Evolutionary conservation across 2,888 invertebrate species (phyloP).

Genomic region (Deroplatys truncata): DNA sequence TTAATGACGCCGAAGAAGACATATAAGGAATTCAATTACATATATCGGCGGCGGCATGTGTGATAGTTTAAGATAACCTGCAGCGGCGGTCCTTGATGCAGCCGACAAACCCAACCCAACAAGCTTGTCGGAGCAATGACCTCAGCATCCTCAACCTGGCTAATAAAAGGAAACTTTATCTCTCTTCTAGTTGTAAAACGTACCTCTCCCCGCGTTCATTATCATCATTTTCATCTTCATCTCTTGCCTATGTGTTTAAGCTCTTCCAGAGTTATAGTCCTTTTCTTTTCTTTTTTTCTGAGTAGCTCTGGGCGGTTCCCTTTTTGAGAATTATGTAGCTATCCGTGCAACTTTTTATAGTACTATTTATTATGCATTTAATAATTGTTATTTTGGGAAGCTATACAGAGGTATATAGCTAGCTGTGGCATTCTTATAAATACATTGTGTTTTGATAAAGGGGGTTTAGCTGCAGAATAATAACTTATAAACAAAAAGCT

Average conservation of each 20-base stretch:
- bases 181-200: not conserved
- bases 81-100: not conserved
- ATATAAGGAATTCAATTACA: not conserved
- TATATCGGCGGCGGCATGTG: not conserved
- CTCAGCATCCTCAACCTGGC: not conserved
- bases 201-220: constrained; percentile 4
- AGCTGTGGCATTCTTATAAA: not conserved
- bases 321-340: not conserved
- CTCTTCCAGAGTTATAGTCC: not conserved
- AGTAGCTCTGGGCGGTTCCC: not conserved
- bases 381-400: not conserved
- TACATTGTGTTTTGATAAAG: not conserved
- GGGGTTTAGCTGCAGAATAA: not conserved
- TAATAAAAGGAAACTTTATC: constrained; percentile 13
- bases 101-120: not conserved
- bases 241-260: not conserved
- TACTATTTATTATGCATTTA: not conserved
- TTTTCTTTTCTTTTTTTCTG: not conserved
- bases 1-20: not conserved
- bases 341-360: not conserved
- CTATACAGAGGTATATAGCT: not conserved
- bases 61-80: not conserved
- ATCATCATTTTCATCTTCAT: constrained; percentile 1
- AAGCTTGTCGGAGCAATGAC: constrained; percentile 3
- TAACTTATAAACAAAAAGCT: too few species aligned